Percentiles rank a stretch among this genome's conserved stretches.
phyloP scores from a whole-genome alignment of 2,888 invertebrate genomes.

The Apodemia zela region DNA sequence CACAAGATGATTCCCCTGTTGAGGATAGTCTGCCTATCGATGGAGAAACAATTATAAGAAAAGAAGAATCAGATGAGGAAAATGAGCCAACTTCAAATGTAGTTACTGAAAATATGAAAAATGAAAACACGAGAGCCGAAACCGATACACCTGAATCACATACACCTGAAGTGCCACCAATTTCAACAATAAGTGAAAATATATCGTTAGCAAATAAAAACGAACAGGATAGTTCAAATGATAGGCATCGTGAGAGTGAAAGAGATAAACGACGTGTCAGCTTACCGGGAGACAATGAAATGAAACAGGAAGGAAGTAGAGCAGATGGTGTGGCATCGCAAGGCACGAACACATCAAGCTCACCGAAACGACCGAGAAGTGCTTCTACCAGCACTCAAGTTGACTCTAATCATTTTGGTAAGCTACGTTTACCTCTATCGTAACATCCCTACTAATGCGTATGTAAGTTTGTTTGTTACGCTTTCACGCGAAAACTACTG shows the following conservation, averaged over 20 bases:
- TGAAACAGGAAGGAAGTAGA: slow-evolving; percentile 64
- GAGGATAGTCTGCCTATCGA: slow-evolving; percentile 69
- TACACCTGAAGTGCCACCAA: slow-evolving; percentile 83
- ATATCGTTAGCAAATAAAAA: slow-evolving; percentile 74
- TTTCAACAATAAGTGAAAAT: slow-evolving; percentile 87
- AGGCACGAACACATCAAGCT: slow-evolving; percentile 67
- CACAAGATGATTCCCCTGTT: slow-evolving; percentile 62
- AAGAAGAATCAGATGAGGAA: slow-evolving; percentile 28
- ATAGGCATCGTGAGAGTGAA: slow-evolving; percentile 60
- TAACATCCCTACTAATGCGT: no score
- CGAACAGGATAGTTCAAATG: slow-evolving; percentile 58
- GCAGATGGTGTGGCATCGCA: slow-evolving; percentile 60
- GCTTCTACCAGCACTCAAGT: slow-evolving; percentile 91
- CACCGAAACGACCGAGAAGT: slow-evolving; percentile 88
- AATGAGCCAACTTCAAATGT: slow-evolving; percentile 34
- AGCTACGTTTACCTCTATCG: slow-evolving; percentile 37
- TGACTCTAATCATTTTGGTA: slow-evolving; percentile 92
- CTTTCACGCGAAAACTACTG: no score
- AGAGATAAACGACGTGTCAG: slow-evolving; percentile 81
- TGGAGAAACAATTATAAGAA: slow-evolving; percentile 58
- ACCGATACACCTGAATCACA: slow-evolving; percentile 47
- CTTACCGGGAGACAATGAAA: slow-evolving; percentile 77
- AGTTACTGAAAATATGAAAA: slow-evolving; percentile 56
- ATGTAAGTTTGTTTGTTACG: no score
- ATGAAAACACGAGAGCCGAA: slow-evolving; percentile 57